A percentile compares a stretch with the other conserved stretches of the same genome.
phyloP scores from a whole-genome alignment of 2,113 vertebrate genomes.

The Saguinus midas region DNA sequence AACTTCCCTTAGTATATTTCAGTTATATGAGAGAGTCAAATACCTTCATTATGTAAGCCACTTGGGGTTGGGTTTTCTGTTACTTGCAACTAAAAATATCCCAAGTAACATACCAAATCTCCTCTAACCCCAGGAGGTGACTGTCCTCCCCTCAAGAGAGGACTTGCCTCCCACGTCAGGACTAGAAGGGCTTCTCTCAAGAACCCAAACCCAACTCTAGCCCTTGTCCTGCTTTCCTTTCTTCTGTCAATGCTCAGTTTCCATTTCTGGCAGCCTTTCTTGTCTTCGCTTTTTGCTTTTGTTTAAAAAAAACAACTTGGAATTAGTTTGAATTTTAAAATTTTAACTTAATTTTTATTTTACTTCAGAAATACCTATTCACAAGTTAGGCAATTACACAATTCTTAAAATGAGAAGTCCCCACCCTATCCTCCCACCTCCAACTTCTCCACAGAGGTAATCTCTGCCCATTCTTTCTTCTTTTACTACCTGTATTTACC shows the following conservation, averaged over 20 bases:
- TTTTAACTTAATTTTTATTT: conserved; percentile 51
- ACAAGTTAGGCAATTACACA: conserved; percentile 4
- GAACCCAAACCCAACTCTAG: neutral
- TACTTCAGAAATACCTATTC: conserved; percentile 34
- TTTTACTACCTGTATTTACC: neutral
- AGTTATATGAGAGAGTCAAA: neutral
- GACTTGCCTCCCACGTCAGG: neutral
- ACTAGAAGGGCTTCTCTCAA: neutral
- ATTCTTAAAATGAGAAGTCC: neutral
- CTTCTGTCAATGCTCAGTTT: neutral
- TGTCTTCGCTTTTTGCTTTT: neutral
- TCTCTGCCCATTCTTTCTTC: neutral
- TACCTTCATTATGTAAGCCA: neutral
- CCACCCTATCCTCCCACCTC: neutral
- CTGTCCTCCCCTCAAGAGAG: neutral
- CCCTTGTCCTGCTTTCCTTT: neutral
- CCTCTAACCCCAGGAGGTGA: neutral
- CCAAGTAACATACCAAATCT: neutral
- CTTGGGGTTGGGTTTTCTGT: neutral
- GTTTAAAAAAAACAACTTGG: neutral
- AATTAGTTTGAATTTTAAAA: conserved; percentile 22
- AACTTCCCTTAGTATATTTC: neutral
- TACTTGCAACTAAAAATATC: neutral
- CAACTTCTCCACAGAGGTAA: neutral
- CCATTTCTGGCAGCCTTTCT: neutral